phyloP scores from a whole-genome alignment of 2,797 vertebrate species.

The Prunella strophiata region DNA sequence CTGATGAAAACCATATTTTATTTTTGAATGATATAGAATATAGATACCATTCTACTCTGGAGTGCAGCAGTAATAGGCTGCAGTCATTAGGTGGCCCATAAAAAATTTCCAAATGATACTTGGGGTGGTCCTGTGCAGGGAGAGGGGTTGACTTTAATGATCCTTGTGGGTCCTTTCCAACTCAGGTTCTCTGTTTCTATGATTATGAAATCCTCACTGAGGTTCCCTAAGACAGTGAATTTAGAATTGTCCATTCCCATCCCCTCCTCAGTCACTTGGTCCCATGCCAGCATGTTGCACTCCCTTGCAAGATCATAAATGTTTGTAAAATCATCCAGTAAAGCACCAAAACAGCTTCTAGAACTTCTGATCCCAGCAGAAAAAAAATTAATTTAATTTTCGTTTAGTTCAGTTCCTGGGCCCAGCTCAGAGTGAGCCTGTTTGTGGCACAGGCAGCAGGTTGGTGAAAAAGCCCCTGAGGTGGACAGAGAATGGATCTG shows the following conservation, averaged over 20 bases:
- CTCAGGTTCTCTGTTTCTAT: neutral
- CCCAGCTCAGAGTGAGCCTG: neutral
- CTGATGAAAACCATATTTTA: neutral
- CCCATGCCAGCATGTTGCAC: neutral
- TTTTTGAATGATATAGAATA: neutral
- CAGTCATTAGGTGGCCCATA: neutral
- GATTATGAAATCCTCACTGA: neutral
- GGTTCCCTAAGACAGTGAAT: neutral
- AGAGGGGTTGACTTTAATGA: neutral
- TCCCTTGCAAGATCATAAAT: neutral
- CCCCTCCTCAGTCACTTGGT: neutral
- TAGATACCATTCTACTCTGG: neutral
- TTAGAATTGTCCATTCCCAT: neutral
- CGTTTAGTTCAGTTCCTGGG: neutral
- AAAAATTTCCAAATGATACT: neutral
- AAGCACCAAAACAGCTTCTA: neutral
- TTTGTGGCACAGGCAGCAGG: neutral
- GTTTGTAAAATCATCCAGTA: neutral
- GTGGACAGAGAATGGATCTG: neutral
- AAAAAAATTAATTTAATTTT: neutral
- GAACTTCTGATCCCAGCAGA: neutral
- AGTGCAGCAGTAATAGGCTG: neutral
- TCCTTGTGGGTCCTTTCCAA: neutral
- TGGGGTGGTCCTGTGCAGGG: neutral
- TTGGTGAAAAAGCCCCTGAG: neutral